Evolutionary conservation across 1,140 invertebrate species (phyloP).

Genomic region (Cydia fagiglandana): DNA sequence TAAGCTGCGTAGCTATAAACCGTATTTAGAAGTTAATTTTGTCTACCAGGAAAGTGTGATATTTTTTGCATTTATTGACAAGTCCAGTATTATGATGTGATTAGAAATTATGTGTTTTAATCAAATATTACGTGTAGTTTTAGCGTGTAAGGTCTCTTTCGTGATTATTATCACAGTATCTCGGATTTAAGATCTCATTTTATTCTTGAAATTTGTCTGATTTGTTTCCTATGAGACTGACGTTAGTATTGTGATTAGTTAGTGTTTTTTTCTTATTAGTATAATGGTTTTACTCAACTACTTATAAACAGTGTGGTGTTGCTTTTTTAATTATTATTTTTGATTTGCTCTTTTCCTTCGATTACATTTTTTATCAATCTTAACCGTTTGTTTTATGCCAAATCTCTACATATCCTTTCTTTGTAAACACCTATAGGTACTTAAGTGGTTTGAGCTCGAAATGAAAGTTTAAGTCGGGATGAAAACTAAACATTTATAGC

Average conservation of each 20-base stretch:
- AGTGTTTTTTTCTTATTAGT: slow-evolving; percentile 9
- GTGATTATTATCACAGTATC: slow-evolving; percentile 41
- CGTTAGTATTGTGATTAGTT: slow-evolving; percentile 24
- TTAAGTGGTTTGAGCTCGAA: too few species aligned
- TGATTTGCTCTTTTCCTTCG: slow-evolving; percentile 33
- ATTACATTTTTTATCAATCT: slow-evolving; percentile 21
- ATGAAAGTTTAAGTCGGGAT: too few species aligned
- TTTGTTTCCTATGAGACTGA: slow-evolving; percentile 30
- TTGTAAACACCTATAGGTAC: too few species aligned
- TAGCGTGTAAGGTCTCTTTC: neutral
- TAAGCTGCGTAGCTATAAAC: slow-evolving; percentile 29
- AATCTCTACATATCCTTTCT: slow-evolving; percentile 8
- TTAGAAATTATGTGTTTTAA: slow-evolving; percentile 44
- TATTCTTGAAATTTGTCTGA: slow-evolving; percentile 21
- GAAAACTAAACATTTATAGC: too few species aligned
- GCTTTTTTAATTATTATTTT: slow-evolving; percentile 35
- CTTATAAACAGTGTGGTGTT: slow-evolving; percentile 14
- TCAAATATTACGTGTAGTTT: neutral
- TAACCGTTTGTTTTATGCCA: slow-evolving; percentile 12
- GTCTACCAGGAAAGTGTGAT: slow-evolving; percentile 43
- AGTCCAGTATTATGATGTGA: slow-evolving; percentile 72
- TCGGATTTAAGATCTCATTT: slow-evolving; percentile 62
- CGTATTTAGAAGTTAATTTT: slow-evolving; percentile 21
- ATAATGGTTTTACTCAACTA: slow-evolving; percentile 20
- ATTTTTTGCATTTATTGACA: slow-evolving; percentile 53